phyloP scores from a whole-genome alignment of 2,888 invertebrate genomes.

The Acanthosepion esculentum region DNA sequence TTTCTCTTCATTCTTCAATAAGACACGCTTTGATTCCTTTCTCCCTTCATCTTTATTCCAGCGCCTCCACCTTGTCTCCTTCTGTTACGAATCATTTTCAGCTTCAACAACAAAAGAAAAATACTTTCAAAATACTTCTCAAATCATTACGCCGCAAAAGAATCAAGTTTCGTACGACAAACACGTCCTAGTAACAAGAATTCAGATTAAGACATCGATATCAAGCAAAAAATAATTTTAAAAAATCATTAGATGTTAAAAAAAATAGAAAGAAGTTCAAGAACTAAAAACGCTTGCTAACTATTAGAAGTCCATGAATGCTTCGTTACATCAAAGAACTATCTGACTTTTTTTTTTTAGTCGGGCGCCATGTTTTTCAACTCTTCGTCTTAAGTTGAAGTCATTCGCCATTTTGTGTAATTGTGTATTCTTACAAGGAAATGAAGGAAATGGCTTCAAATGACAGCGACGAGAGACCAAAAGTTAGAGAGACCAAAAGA shows the following conservation, averaged over 20 bases:
- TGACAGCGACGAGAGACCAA: background rate
- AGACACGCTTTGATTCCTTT: background rate
- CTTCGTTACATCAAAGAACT: background rate
- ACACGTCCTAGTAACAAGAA: constrained; percentile 23
- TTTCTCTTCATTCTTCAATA: no score
- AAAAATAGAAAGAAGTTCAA: background rate
- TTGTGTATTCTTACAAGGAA: background rate
- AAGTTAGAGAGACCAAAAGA: background rate
- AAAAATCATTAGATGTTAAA: background rate
- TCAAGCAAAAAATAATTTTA: background rate
- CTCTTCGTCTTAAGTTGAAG: constrained; percentile 14
- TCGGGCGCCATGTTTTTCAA: background rate
- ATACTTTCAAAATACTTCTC: background rate
- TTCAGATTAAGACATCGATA: background rate
- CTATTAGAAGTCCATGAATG: background rate
- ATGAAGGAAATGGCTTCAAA: constrained; percentile 15
- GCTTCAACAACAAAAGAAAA: background rate
- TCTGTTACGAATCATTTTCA: background rate
- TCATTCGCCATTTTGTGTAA: background rate
- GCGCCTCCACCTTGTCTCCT: background rate
- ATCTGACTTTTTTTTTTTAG: background rate
- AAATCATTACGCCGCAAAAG: background rate
- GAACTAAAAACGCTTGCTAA: background rate
- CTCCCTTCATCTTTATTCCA: background rate
- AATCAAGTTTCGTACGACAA: background rate